Evolutionary conservation across 2,888 invertebrate genomes (phyloP), one percentile per base, ranked within the genome.

Genomic region (Andrena bucephala): DNA sequence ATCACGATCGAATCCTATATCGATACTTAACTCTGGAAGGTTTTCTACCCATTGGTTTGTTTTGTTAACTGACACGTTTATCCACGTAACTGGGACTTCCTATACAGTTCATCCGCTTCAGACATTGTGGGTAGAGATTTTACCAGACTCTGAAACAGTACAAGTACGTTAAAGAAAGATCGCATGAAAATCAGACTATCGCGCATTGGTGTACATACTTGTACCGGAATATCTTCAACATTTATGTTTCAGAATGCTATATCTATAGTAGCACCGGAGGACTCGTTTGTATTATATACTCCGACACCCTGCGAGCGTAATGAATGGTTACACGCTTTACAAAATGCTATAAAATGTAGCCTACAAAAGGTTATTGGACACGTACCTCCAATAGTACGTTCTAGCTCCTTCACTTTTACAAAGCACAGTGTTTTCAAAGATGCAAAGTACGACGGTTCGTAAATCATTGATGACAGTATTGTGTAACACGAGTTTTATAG

Each of bases 31-130:
- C 90, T 96, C 96, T 36, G 96, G 97, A 29, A 95, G 97, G 83
- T 97, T 98, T 93, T 96, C 97, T 4, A 96, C 96, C 0, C 97
- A 97, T 90, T 96, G 96, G 95, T 97, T 98, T 90, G 95, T 98
- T 86, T 94, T 98, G 68, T 96, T 98, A 91, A 97, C 96, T 75
- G 98, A 98, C 93, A 94, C 97, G 74, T 96, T 98, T 84, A 96
- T 98, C 75, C 97, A 98, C 91, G 94, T 97, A 33, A 95, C 95
- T 90, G 96, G 97, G 52, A 96, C 96, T 33, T 95, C 96, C 1
- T 95, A 96, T 70, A 95, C 95, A 77, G 93, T 95, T 0, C 97
- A 97, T 94, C 96, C 96, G 8, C 94, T 98, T 84, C 95, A 95
- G 83, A 97, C 97, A 0, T 93, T 98, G 63, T 98, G 98, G 98